Base-by-base conservation (phyloP, 2,888 invertebrate genomes). In the Perithous albicinctus region DNA sequence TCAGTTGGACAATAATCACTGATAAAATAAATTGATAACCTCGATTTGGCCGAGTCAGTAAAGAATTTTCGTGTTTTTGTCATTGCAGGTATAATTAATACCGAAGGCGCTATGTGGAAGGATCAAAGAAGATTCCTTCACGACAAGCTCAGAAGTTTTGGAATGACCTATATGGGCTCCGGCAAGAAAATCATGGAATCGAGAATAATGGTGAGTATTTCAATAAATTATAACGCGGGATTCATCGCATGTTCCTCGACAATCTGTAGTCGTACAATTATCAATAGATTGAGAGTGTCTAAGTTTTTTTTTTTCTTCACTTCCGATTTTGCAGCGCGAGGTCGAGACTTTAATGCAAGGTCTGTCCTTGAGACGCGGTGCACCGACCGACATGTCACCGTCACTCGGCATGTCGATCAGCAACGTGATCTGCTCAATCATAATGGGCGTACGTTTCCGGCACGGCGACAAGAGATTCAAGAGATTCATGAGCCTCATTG, bases 391-490 rank as follows among this genome's bases (percentile, higher is more conserved):
- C 89, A 93, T 97, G 73, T 96, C 96, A 70, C 95, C 96, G 7
- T 93, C 95, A 20, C 94, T 98, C 69, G 96, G 97, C 48, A 95
- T 97, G 85, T 96, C 97, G 35, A 96, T 98, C 85, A 97, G 97
- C 89, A 98, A 98, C 93, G 97, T 98, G 3, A 98, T 98, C 86
- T 98, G 98, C 93, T 96, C 97, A 84, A 95, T 98, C 87, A 95
- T 98, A 89, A 98, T 98, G 98, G 97, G 97, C 38, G 96, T 97
- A 3, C 94, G 97, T 51, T 98, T 98, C 93, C 95, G 95, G 76
- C 95, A 96, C 85, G 96, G 96, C 69, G 97, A 98, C 91, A 93
- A 93, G 4, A 94, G 96, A 70, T 98, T 98, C 93, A 94, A 95
- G 69, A 94, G 97, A 75, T 96, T 98, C 89, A 97, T 97, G 94